Evolutionary conservation across 2,113 vertebrate genomes (phyloP).

Genomic region (Heptranchias perlo): DNA sequence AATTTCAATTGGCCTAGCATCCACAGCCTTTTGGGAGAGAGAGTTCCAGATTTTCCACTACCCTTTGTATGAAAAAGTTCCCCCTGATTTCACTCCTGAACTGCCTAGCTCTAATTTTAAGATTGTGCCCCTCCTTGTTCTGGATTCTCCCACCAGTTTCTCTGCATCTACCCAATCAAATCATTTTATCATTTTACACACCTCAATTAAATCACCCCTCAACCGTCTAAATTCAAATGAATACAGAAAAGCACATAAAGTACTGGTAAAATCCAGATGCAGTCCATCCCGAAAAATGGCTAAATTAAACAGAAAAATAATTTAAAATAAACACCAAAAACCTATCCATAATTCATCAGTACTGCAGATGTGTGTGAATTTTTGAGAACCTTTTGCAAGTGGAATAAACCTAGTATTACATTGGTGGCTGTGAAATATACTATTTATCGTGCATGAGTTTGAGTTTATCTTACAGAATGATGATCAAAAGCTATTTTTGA

Average conservation of each 20-base stretch:
- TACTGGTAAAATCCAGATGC: background rate
- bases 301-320: background rate
- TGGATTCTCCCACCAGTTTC: too few species aligned
- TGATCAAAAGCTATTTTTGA: background rate
- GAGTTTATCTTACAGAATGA: background rate
- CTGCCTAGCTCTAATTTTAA: too few species aligned
- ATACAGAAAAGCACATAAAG: background rate
- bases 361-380: background rate
- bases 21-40: background rate
- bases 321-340: background rate
- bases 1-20: background rate
- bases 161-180: too few species aligned
- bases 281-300: background rate
- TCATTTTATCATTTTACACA: too few species aligned
- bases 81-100: too few species aligned
- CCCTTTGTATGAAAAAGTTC: background rate
- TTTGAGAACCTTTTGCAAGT: background rate
- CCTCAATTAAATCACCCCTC: background rate
- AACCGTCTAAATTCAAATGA: background rate
- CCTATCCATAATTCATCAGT: background rate
- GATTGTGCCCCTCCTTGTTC: too few species aligned
- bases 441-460: background rate
- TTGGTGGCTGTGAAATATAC: background rate
- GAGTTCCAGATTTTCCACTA: background rate
- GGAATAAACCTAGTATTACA: background rate